Conservation (phyloP, 1,140 invertebrate species). For the Asbolus verrucosus region DNA sequence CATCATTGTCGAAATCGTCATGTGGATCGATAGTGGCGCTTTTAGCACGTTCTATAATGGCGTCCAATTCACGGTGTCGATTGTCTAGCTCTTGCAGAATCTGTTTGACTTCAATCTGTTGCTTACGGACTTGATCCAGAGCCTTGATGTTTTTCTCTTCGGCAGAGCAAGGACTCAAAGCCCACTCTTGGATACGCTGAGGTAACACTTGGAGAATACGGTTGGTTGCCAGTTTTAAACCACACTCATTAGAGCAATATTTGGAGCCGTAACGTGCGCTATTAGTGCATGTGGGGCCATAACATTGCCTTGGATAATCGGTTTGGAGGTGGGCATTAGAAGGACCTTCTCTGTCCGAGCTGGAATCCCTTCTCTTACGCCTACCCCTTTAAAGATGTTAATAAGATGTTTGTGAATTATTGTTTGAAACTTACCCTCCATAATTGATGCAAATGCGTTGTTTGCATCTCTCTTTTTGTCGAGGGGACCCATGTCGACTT, state of each 20-base stretch:
- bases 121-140: slow-evolving; percentile 84
- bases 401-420: not conserved
- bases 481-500: slow-evolving; percentile 81
- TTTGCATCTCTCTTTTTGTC: slow-evolving; percentile 78
- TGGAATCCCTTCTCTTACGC: slow-evolving; percentile 61
- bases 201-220: slow-evolving; percentile 89
- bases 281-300: slow-evolving; percentile 87
- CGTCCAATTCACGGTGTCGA: slow-evolving; percentile 82
- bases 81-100: slow-evolving; percentile 83
- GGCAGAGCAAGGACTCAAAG: slow-evolving; percentile 86
- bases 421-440: slow-evolving; percentile 54
- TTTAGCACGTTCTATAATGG: slow-evolving; percentile 83
- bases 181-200: slow-evolving; percentile 95
- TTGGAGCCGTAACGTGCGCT: slow-evolving; percentile 87
- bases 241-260: slow-evolving; percentile 96
- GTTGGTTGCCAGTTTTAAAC: slow-evolving; percentile 89
- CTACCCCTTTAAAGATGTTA: slow-evolving; percentile 52
- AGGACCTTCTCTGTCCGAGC: slow-evolving; percentile 59
- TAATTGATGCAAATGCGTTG: slow-evolving; percentile 70
- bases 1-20: slow-evolving; percentile 75
- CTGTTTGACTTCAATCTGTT: slow-evolving; percentile 80
- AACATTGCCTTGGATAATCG: slow-evolving; percentile 82
- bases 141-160: slow-evolving; percentile 86
- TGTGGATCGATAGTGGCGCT: slow-evolving; percentile 74
- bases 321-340: slow-evolving; percentile 59